Percentiles rank a stretch among this genome's conserved stretches.
Evolutionary conservation across 2,888 invertebrate genomes (phyloP).

Genomic region (Lithophane leautieri): DNA sequence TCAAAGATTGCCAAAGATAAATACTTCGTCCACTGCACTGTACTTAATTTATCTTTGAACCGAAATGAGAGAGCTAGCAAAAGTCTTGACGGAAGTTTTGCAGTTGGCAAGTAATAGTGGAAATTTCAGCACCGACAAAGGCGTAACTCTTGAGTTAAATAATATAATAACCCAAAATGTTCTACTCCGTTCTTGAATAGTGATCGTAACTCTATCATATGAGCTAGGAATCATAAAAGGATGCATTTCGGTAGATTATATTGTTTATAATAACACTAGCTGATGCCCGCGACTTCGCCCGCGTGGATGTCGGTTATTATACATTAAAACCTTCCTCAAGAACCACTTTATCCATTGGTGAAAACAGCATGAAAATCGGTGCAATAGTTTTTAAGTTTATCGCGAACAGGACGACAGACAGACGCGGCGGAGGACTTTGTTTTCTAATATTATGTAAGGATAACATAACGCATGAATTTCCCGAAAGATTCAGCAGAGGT

Average conservation of each 20-base stretch:
- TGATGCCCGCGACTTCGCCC: too few species aligned
- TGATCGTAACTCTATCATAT: conserved; percentile 16
- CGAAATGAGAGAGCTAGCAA: conserved; percentile 37
- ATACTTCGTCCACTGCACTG: not conserved
- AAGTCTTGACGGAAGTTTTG: conserved; percentile 46
- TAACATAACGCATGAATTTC: too few species aligned
- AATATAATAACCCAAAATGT: conserved; percentile 45
- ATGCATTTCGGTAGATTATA: not conserved
- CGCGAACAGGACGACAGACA: too few species aligned
- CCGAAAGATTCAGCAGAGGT: too few species aligned
- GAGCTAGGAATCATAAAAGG: not conserved
- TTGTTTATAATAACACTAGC: not conserved
- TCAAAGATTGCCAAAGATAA: not conserved
- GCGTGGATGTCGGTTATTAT: too few species aligned
- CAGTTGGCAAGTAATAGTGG: conserved; percentile 41
- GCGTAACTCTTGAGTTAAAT: conserved; percentile 37
- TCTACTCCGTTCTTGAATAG: conserved; percentile 10
- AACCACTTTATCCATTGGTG: too few species aligned
- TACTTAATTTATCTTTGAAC: conserved; percentile 31
- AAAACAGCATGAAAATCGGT: too few species aligned
- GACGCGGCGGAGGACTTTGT: too few species aligned
- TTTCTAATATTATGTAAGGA: too few species aligned
- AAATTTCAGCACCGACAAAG: conserved; percentile 35
- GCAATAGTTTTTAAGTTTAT: too few species aligned
- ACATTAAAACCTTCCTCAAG: too few species aligned